phyloP scores from a whole-genome alignment of 2,888 invertebrate genomes.

The Ernsta delagoae region DNA sequence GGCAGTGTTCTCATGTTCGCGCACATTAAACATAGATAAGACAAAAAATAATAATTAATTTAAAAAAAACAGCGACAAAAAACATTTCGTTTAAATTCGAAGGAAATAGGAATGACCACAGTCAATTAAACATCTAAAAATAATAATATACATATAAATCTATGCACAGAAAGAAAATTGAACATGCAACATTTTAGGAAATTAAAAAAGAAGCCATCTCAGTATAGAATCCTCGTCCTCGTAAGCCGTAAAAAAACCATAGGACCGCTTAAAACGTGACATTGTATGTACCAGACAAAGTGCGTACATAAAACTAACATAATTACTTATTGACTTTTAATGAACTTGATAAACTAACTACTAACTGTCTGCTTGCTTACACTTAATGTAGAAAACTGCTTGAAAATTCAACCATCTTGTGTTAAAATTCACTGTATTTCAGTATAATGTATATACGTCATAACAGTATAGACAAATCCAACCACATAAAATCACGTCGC shows the following conservation, averaged over 20 bases:
- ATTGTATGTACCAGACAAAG: not conserved
- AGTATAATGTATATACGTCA: too few relatives aligned
- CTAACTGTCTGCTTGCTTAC: too few relatives aligned
- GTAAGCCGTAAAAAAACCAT: conserved; percentile 51
- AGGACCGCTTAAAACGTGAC: conserved; percentile 32
- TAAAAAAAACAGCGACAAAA: conserved; percentile 43
- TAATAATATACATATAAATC: conserved; percentile 35
- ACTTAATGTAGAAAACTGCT: too few relatives aligned
- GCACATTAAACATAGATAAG: conserved; percentile 39
- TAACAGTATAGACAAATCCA: too few relatives aligned
- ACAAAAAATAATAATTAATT: conserved; percentile 38
- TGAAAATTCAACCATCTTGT: too few relatives aligned
- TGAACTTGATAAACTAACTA: too few relatives aligned
- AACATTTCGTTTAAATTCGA: conserved; percentile 66
- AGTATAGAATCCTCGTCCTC: conserved; percentile 53
- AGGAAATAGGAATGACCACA: conserved; percentile 73
- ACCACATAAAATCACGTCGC: too few relatives aligned
- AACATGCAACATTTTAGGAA: conserved; percentile 22
- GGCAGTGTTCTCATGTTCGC: conserved; percentile 39
- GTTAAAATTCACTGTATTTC: too few relatives aligned
- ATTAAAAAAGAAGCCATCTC: conserved; percentile 40
- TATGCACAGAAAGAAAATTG: conserved; percentile 51
- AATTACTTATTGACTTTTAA: not conserved
- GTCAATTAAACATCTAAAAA: conserved; percentile 53
- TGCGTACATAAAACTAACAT: not conserved